These are phyloP conservation scores for Lysandra bellargus DNA, from an alignment of 2,888 invertebrate genomes.

Conservation along the genomic window DNA sequence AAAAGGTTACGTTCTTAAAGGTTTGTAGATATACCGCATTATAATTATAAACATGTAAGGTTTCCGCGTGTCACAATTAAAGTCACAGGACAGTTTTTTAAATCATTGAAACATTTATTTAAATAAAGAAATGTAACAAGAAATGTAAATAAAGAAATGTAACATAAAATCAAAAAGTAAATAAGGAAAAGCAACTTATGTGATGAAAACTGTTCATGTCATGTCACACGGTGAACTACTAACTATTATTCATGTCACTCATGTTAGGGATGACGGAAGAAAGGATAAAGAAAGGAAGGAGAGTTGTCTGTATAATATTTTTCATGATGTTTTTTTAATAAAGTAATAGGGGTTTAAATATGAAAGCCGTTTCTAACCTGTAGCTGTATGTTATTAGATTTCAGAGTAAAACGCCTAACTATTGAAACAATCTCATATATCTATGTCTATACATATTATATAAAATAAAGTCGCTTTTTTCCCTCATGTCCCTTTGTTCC, in stretches of 20 bases:
- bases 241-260: constrained; percentile 1
- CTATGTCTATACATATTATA: too few species aligned
- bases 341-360: too few species aligned
- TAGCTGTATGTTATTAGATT: too few species aligned
- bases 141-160: not conserved
- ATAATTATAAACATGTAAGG: not conserved
- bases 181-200: not conserved
- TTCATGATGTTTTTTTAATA: too few species aligned
- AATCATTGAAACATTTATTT: not conserved
- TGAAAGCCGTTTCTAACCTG: too few species aligned
- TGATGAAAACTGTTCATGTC: not conserved
- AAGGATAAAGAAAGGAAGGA: not conserved
- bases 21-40: too few species aligned
- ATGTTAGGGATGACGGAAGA: not conserved
- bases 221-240: not conserved
- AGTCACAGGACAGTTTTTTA: not conserved
- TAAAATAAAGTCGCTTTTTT: too few species aligned
- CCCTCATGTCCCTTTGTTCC: too few species aligned
- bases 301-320: too few species aligned
- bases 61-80: not conserved
- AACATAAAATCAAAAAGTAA: not conserved
- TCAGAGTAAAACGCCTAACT: too few species aligned
- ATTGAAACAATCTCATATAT: too few species aligned
- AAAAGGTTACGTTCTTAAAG: too few species aligned
- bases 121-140: not conserved